Base-by-base conservation (phyloP, 2,113 vertebrate genomes). In the Vidua macroura region DNA sequence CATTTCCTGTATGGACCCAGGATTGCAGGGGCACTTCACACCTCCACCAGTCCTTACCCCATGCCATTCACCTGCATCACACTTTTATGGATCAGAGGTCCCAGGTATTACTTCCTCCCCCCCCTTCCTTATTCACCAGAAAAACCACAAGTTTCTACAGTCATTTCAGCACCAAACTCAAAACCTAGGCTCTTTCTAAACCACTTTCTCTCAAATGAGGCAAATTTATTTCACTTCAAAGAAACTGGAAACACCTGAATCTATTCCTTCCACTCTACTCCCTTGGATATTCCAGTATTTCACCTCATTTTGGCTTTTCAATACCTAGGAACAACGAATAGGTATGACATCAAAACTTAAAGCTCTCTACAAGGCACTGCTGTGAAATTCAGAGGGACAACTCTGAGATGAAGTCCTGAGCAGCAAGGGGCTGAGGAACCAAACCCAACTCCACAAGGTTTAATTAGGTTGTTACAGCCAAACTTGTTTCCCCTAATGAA, bases 71-170 rank as follows among this genome's bases (percentile, higher is more conserved):
- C 2, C 33, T 66, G 30, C 49, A 63, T 7, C 7, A 39, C 13
- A 13, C 8, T 48, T 5, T 0, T 0, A 13, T 1, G 5, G 9
- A 51, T 23, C n/a, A 13, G 15, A 44, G 11, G 2, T 33, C 21
- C 19, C n/a, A 64, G 8, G 44, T 16, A 33, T 17, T 27, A 39
- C 15, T 5, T 48, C 39, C 28, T 27, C 3, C 46, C 3, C 15
- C 15, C 17, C 15, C 33, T n/a, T 43, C 19, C 25, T 41, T 28
- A 4, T 7, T 12, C 33, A 24, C 5, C 4, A 5, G 13, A 23
- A 49, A 49, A 43, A 23, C 12, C 23, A 16, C 13, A 7, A 20
- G 13, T 62, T 55, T 30, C 60, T 62, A 37, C 7, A 51, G 28
- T 19, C 5, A 13, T 10, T 37, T 58, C 11, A 63, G 16, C 41